phyloP scores from a whole-genome alignment of 2,797 vertebrate genomes.

The Diplodus sargus region DNA sequence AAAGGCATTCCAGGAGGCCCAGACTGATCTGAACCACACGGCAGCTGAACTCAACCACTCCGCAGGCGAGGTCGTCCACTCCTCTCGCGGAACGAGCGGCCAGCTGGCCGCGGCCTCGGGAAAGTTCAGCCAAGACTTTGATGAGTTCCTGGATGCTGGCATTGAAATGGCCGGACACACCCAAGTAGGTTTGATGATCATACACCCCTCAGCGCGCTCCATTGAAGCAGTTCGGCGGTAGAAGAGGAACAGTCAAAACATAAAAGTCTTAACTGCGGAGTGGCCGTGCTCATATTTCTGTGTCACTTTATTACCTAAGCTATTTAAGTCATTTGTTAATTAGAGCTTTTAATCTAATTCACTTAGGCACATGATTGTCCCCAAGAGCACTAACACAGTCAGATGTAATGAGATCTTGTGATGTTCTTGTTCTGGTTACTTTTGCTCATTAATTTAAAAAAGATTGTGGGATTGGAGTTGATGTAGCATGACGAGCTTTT shows the following conservation, averaged over 20 bases:
- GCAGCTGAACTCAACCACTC: constrained; percentile 98
- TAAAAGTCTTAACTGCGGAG: constrained; percentile 25
- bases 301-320: constrained; percentile 48
- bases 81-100: constrained; percentile 93
- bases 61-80: constrained; percentile 97
- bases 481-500: constrained; percentile 73
- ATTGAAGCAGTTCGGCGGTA: constrained; percentile 23
- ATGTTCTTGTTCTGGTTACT: constrained; percentile 80
- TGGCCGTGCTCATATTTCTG: constrained; percentile 18
- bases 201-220: constrained; percentile 4
- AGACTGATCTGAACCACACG: constrained; percentile 96
- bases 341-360: constrained; percentile 68
- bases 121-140: constrained; percentile 98
- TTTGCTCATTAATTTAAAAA: constrained; percentile 81
- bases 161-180: constrained; percentile 99
- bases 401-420: constrained; percentile 78
- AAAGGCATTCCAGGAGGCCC: constrained; percentile 97
- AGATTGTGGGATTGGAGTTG: constrained; percentile 71
- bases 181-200: constrained; percentile 85
- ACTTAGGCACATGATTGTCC: constrained; percentile 68
- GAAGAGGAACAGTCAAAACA: constrained; percentile 14
- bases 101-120: constrained; percentile 95
- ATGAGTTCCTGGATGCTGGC: constrained; percentile 97
- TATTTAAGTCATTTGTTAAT: constrained; percentile 75
- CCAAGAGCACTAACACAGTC: constrained; percentile 61